These are phyloP conservation scores for Lacerta viridis DNA, from an alignment of 2,797 vertebrate species.

Conservation along the genomic window DNA sequence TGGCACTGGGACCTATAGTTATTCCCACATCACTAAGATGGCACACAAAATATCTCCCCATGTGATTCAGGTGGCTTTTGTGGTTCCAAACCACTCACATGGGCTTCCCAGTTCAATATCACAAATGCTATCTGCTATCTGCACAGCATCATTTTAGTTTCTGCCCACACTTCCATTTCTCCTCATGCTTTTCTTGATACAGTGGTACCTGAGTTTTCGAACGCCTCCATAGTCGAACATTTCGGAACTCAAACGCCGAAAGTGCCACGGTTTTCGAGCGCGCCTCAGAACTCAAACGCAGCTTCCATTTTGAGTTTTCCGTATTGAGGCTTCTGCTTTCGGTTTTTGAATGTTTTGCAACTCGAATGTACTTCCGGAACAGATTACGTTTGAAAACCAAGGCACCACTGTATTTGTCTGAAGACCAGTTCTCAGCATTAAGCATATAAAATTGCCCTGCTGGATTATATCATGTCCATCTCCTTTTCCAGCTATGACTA, in stretches of 20 bases:
- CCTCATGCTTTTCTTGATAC: neutral
- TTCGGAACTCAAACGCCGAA: no score
- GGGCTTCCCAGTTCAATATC: neutral
- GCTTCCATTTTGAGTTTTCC: no score
- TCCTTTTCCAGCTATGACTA: neutral
- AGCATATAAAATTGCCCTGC: neutral
- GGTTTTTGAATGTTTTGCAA: no score
- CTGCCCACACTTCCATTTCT: neutral
- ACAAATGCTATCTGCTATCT: neutral
- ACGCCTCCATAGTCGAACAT: no score
- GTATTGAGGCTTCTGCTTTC: no score
- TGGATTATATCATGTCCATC: neutral
- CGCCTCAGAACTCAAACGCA: no score
- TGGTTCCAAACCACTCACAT: neutral
- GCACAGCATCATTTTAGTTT: neutral
- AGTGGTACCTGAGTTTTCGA: no score
- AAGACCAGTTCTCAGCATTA: neutral
- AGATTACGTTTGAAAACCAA: no score
- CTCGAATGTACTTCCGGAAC: no score
- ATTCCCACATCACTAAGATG: neutral
- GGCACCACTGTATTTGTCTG: neutral
- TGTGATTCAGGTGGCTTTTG: neutral
- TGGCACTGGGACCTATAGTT: neutral
- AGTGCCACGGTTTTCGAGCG: no score
- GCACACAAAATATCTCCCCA: neutral